Evolutionary conservation across 1,140 invertebrate genomes (phyloP), one percentile per base, ranked within the genome.

Genomic region (Sitobion miscanthi): DNA sequence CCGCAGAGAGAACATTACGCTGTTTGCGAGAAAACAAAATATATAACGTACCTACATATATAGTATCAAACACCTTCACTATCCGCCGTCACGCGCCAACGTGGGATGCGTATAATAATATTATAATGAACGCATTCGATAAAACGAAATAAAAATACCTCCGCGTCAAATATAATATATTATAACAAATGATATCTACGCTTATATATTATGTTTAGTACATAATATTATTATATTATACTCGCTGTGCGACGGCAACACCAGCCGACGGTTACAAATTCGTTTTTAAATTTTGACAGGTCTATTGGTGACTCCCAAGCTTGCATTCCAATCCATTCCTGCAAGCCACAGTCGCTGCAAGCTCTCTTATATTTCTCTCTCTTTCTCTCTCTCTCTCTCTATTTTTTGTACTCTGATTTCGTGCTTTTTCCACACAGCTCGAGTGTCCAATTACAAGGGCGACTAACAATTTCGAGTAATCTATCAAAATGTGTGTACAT

Each of bases 51-150:
- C 42, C 42, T 42, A 9, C 20, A 2, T 62, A 30, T 57, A 62
- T 77, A 77, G n/a, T 77, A n/a, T n/a, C 85, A 47, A 87, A 49
- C 86, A 49, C 30, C 45, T 87, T 87, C 86, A 49, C 86, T 87
- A 77, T 77, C 62, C 30, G 62, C 30, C 86, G 47, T 49, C 47
- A 49, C 47, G 86, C 30, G 17, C 86, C 86, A 49, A 87, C 86
- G 86, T 49, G 47, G 86, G 47, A 87, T 49, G 86, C 47, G 47
- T 47, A n/a, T 87, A 77, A 77, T 35, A 77, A 77, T 77, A 77
- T 77, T 77, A n/a, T 77, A 87, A 87, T 35, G 85, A 49, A 87
- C 45, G 45, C 85, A 47, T 49, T 87, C 17, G 86, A 87, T 35
- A 23, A 49, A 85, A 87, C 30, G 30, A 49, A 87, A 87, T 45